phyloP scores from a whole-genome alignment of 2,888 invertebrate species.

The Drosophila dives region DNA sequence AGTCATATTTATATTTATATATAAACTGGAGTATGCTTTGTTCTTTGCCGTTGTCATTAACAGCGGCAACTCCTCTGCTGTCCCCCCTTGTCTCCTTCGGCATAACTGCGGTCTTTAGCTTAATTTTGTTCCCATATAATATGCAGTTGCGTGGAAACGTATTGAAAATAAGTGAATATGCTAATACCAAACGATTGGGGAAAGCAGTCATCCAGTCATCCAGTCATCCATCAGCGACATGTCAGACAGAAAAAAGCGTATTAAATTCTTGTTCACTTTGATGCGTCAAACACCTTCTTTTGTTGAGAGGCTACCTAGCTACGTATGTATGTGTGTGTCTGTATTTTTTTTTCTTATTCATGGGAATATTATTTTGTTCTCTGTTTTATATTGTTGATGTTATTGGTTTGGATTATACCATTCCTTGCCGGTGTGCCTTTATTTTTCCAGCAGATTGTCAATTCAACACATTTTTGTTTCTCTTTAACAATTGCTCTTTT shows the following conservation, averaged over 20 bases:
- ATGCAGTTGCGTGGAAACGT: slow-evolving; percentile 79
- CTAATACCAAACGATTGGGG: slow-evolving; percentile 50
- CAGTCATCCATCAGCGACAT: slow-evolving; percentile 55
- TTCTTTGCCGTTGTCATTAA: slow-evolving; percentile 60
- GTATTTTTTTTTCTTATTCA: slow-evolving; percentile 33
- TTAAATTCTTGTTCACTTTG: slow-evolving; percentile 63
- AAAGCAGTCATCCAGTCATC: slow-evolving; percentile 52
- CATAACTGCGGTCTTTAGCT: slow-evolving; percentile 48
- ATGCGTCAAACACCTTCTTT: slow-evolving; percentile 66
- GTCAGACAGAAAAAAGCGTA: slow-evolving; percentile 59
- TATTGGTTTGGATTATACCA: slow-evolving; percentile 64
- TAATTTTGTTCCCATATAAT: slow-evolving; percentile 36
- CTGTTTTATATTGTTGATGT: slow-evolving; percentile 38
- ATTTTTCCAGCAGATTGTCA: slow-evolving; percentile 32
- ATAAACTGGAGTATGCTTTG: slow-evolving; percentile 51
- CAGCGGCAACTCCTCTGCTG: slow-evolving; percentile 18
- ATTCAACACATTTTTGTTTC: slow-evolving; percentile 45
- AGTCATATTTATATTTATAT: neutral
- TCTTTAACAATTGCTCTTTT: slow-evolving; percentile 37
- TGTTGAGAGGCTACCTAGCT: slow-evolving; percentile 36
- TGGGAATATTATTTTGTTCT: slow-evolving; percentile 57
- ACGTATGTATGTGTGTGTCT: slow-evolving; percentile 14
- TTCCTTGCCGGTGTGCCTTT: slow-evolving; percentile 12
- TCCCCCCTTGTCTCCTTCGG: neutral
- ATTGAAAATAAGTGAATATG: slow-evolving; percentile 68